Conservation (phyloP, 2,113 vertebrate species). For the Neofelis nebulosa region DNA sequence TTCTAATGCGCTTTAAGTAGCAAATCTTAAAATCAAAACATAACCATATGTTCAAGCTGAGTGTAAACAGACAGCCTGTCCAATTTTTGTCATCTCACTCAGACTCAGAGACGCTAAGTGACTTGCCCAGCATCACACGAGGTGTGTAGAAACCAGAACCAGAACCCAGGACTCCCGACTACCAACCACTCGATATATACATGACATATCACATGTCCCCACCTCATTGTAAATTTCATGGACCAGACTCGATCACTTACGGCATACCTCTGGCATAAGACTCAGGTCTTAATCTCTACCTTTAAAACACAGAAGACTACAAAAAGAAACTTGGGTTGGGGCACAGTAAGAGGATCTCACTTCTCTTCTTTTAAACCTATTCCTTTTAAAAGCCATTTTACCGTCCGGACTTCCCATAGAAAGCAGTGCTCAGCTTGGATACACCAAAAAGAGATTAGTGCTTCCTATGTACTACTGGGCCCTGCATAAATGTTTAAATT, state of each 20-base stretch:
- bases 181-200: background rate
- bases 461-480: background rate
- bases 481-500: constrained; percentile 27
- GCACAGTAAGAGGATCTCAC: background rate
- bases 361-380: constrained; percentile 43
- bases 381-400: constrained; percentile 13
- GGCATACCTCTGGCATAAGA: background rate
- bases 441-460: background rate
- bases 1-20: background rate
- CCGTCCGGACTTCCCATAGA: background rate
- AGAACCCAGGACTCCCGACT: background rate
- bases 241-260: background rate
- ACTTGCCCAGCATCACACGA: background rate
- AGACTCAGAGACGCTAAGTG: background rate
- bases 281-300: background rate
- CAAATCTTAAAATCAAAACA: background rate
- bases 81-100: background rate
- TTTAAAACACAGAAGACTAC: background rate
- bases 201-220: background rate
- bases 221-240: background rate
- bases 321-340: background rate
- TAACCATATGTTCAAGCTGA: background rate
- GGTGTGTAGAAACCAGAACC: background rate
- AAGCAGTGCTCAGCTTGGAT: background rate
- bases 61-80: background rate